Evolutionary conservation across 2,888 invertebrate species (phyloP).

Genomic region (Oxystoma pomonae): DNA sequence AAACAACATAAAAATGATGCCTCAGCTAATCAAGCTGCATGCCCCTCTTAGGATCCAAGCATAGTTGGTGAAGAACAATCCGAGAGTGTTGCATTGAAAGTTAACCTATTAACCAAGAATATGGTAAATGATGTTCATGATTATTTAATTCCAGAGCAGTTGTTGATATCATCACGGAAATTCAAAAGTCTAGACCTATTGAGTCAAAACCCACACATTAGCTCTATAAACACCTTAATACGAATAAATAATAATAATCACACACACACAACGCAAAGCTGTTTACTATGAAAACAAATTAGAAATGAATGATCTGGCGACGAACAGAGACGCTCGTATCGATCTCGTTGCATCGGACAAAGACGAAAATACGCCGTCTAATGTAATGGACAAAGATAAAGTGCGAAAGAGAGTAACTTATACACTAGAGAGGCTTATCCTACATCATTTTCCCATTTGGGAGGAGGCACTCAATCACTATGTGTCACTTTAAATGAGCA

Average conservation of each 20-base stretch:
- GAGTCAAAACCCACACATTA: not conserved
- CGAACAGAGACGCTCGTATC: not conserved
- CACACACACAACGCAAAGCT: not conserved
- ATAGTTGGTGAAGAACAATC: too few species aligned
- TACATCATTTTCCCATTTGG: conserved; percentile 39
- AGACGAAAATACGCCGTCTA: not conserved
- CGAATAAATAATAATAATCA: not conserved
- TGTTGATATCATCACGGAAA: too few species aligned
- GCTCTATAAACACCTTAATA: conserved; percentile 4
- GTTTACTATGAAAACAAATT: conserved; percentile 3
- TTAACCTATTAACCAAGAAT: too few species aligned
- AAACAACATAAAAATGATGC: too few species aligned
- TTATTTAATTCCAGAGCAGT: too few species aligned
- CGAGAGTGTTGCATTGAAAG: too few species aligned
- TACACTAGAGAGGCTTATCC: not conserved
- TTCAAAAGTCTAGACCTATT: too few species aligned
- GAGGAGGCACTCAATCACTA: conserved; percentile 35
- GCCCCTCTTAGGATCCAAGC: too few species aligned
- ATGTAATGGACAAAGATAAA: not conserved
- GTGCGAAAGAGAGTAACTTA: not conserved
- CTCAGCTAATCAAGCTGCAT: too few species aligned
- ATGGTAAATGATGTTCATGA: too few species aligned
- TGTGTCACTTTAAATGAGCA: conserved; percentile 38
- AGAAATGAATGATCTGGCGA: not conserved
- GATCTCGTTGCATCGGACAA: not conserved